Conservation (phyloP, 2,888 invertebrate genomes). For the Eilema depressum region DNA sequence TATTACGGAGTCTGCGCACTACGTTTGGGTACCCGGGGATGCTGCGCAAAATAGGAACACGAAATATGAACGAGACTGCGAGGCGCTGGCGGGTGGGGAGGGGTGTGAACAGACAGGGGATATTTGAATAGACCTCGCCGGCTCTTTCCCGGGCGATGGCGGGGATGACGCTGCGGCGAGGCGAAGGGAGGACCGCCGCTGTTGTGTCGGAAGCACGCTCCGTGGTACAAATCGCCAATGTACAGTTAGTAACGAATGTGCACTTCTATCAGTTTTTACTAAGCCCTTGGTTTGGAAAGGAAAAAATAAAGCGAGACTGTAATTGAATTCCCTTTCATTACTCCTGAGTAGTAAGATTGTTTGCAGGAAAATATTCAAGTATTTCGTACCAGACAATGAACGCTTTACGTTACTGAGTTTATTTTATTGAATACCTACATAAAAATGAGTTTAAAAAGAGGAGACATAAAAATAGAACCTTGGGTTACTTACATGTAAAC, state of each 20-base stretch:
- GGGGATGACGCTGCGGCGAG: conserved; percentile 57
- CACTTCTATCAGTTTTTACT: conserved; percentile 79
- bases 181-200: conserved; percentile 70
- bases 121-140: conserved; percentile 84
- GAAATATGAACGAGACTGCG: conserved; percentile 87
- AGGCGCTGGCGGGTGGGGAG: conserved; percentile 84
- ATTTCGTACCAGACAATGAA: conserved; percentile 47
- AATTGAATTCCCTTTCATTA: conserved; percentile 84
- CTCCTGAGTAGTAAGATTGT: conserved; percentile 75
- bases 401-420: conserved; percentile 29
- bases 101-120: conserved; percentile 83
- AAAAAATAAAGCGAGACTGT: conserved; percentile 77
- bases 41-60: conserved; percentile 88
- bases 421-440: background rate
- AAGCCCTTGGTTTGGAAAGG: conserved; percentile 59
- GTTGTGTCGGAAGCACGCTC: conserved; percentile 84
- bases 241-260: conserved; percentile 81
- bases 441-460: too few relatives aligned
- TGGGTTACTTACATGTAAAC: background rate
- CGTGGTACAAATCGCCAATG: conserved; percentile 80
- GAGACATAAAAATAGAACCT: background rate
- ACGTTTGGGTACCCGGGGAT: conserved; percentile 86
- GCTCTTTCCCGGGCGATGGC: conserved; percentile 71
- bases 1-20: conserved; percentile 82
- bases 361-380: conserved; percentile 59